phyloP scores from a whole-genome alignment of 2,113 vertebrate genomes.

The Dissostichus mawsoni region DNA sequence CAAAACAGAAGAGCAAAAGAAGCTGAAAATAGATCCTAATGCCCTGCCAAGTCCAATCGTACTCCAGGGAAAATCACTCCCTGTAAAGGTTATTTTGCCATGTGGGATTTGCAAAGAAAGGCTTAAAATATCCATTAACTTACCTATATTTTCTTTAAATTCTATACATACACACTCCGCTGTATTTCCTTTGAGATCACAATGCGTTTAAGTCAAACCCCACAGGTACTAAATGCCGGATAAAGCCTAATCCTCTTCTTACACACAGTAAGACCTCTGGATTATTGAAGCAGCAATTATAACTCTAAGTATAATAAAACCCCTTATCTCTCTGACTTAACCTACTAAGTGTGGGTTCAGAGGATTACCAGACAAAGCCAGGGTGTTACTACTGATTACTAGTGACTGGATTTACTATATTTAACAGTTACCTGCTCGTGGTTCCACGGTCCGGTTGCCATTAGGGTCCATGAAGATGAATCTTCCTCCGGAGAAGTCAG shows the following conservation, averaged over 20 bases:
- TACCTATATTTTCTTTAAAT: not conserved
- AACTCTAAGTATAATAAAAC: conserved; percentile 34
- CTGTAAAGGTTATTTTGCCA: not conserved
- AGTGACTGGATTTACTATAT: conserved; percentile 1
- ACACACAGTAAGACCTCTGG: conserved; percentile 27
- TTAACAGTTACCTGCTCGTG: conserved; percentile 86
- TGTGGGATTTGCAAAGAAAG: not conserved
- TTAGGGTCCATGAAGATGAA: conserved; percentile 93
- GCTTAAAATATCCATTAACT: conserved; percentile 6
- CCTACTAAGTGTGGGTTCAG: conserved; percentile 24
- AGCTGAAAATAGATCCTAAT: conserved; percentile 5
- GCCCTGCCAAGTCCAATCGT: not conserved
- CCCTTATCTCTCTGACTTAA: conserved; percentile 5
- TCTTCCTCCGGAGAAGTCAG: conserved; percentile 92
- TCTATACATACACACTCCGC: not conserved
- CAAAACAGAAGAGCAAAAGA: too few species aligned
- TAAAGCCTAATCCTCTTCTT: conserved; percentile 35
- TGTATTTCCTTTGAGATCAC: not conserved
- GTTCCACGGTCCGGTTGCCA: conserved; percentile 92
- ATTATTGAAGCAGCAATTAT: conserved; percentile 7
- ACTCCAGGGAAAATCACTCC: not conserved
- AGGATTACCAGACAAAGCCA: conserved; percentile 17
- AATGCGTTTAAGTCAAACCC: not conserved
- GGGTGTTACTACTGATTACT: not conserved
- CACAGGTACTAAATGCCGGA: not conserved